Base-by-base conservation (phyloP, 2,797 vertebrate species). In the Masticophis lateralis region DNA sequence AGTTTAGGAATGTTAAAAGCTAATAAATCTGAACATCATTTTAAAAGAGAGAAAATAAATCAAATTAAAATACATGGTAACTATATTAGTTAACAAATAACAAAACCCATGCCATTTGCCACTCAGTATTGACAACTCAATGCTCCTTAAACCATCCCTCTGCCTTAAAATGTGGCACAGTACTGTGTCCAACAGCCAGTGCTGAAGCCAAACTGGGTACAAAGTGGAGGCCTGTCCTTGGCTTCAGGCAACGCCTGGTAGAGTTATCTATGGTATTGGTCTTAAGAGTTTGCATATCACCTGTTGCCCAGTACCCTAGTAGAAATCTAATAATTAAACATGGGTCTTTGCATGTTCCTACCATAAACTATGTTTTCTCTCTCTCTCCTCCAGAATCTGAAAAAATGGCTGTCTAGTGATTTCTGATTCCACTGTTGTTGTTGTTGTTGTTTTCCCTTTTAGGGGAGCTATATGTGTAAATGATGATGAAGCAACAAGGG, bases 381-480 rank as follows among this genome's bases (percentile, higher is more conserved):
- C 13, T 27, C 13, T 16, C 27, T 53, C 55, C 9, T n/a, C 7
- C 28, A 37, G 20, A 55, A 25, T 32, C 56, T 27, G 16, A 92
- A 66, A 57, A 69, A n/a, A 69, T 22, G 25, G 4, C 13, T 16
- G 7, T 27, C 14, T 11, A 37, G 6, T 37, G 27, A 60, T 61
- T 32, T 69, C 51, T 14, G 18, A 74, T 28, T 57, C 25, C 7
- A 14, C 25, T 61, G 60, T 3, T 25, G 5, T 25, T 27, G 9
- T 60, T 60, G 59, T 3, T 25, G 5, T 25, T 27, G 9, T 61
- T 60, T 91, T 89, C 16, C 93, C 93, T 95, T 96, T 69, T 95
- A 99, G 99, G 93, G 98, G 98, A 87, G 97, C 98, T 47, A 97
- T 98, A 9, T 99, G 99, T 94, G 98, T 99, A 94, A 98, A 97